A percentile compares a stretch with the other conserved stretches of the same genome.
These are phyloP conservation scores for Embidobia sp. DNA, from an alignment of 2,888 invertebrate genomes.

Conservation along the genomic window DNA sequence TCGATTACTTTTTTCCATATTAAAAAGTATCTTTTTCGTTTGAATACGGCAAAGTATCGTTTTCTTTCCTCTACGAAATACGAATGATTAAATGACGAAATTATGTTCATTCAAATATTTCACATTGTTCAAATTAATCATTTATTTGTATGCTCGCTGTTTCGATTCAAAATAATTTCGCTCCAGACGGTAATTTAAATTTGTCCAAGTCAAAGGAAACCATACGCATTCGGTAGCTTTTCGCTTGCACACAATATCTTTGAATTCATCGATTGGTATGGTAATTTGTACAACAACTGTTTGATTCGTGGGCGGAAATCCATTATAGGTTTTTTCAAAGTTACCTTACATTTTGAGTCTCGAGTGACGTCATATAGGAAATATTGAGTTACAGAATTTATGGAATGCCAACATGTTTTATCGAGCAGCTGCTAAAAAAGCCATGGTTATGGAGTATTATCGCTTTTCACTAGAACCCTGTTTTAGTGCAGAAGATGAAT, in stretches of 20 bases:
- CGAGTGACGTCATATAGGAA: constrained; percentile 17
- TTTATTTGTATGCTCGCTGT: too few species aligned
- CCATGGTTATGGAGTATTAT: constrained; percentile 9
- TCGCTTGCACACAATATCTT: constrained; percentile 10
- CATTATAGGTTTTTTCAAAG: constrained; percentile 16
- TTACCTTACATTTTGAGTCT: constrained; percentile 14
- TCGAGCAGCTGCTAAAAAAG: constrained; percentile 7
- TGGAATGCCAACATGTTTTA: constrained; percentile 23
- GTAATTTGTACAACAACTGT: constrained; percentile 41
- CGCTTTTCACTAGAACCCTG: neutral
- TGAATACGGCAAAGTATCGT: too few species aligned
- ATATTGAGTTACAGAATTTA: constrained; percentile 36
- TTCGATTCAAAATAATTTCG: too few species aligned
- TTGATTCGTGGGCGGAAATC: constrained; percentile 35
- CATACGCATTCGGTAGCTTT: neutral
- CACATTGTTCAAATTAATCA: too few species aligned
- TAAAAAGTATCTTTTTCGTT: too few species aligned
- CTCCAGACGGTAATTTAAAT: too few species aligned
- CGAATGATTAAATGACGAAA: too few species aligned
- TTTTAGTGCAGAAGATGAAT: too few species aligned
- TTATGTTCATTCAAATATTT: too few species aligned
- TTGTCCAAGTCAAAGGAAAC: too few species aligned
- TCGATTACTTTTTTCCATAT: too few species aligned
- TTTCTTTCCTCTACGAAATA: too few species aligned
- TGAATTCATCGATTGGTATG: constrained; percentile 29